phyloP scores from a whole-genome alignment of 2,888 invertebrate genomes.

The Furcula furcula region DNA sequence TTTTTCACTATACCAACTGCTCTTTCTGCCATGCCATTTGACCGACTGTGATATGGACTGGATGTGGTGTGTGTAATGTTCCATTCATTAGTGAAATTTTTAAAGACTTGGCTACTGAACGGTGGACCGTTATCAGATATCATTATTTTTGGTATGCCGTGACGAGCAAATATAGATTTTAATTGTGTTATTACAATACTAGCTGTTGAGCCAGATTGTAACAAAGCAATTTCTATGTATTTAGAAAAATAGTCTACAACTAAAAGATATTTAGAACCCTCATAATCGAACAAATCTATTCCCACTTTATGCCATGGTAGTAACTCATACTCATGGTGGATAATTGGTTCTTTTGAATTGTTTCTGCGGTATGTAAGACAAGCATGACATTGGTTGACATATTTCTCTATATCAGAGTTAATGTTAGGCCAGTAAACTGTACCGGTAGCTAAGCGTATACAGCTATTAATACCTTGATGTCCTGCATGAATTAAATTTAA shows the following conservation, averaged over 20 bases:
- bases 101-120: slow-evolving; percentile 3
- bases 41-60: slow-evolving; percentile 3
- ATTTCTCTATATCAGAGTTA: neutral
- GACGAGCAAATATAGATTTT: neutral
- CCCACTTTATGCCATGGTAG: neutral
- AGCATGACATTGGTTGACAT: neutral
- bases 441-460: neutral
- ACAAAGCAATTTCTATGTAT: neutral
- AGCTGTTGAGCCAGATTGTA: neutral
- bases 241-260: neutral
- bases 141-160: neutral
- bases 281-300: neutral
- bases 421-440: neutral
- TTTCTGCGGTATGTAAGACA: neutral
- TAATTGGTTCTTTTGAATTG: neutral
- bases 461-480: neutral
- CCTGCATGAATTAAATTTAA: neutral
- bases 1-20: slow-evolving; percentile 3
- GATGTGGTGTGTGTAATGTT: slow-evolving; percentile 3
- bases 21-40: slow-evolving; percentile 6
- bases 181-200: neutral
- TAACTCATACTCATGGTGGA: neutral
- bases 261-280: neutral
- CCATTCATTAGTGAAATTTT: slow-evolving; percentile 1
- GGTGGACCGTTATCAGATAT: slow-evolving; percentile 7